Conservation (phyloP, 2,888 invertebrate genomes). For the Pyrrhia umbra region DNA sequence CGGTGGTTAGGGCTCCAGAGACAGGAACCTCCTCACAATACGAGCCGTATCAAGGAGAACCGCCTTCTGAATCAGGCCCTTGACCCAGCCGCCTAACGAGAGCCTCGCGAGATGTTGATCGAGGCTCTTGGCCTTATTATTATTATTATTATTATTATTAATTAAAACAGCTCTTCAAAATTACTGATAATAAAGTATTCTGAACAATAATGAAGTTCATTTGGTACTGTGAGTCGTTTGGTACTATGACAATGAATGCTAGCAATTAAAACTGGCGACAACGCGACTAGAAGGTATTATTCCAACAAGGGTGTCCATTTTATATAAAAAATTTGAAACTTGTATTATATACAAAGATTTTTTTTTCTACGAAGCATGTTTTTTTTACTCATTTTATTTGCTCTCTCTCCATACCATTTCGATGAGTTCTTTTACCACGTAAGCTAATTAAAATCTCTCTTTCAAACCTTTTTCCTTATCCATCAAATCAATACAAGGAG, state of each 20-base stretch:
- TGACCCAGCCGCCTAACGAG: too few relatives aligned
- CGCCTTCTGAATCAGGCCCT: too few relatives aligned
- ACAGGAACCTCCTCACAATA: too few relatives aligned
- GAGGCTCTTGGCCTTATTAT: too few relatives aligned
- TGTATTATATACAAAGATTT: not conserved
- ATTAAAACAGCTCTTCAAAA: conserved; percentile 16
- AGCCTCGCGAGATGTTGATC: too few relatives aligned
- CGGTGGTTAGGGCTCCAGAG: too few relatives aligned
- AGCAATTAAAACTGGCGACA: conserved; percentile 39
- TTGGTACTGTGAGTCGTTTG: not conserved
- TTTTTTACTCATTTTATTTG: too few relatives aligned
- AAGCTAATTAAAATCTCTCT: too few relatives aligned
- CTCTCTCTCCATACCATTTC: too few relatives aligned
- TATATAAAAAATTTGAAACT: conserved; percentile 24
- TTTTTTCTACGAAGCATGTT: conserved; percentile 1
- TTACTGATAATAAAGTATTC: conserved; percentile 25
- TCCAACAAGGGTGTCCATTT: conserved; percentile 14
- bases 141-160: too few relatives aligned
- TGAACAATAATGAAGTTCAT: conserved; percentile 22
- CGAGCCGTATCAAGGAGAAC: too few relatives aligned
- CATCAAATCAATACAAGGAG: not conserved
- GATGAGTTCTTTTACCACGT: too few relatives aligned
- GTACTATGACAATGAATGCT: conserved; percentile 23
- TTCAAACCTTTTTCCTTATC: not conserved
- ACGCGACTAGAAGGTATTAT: conserved; percentile 28